Percentiles rank a stretch among this genome's conserved stretches.
phyloP scores from a whole-genome alignment of 2,797 vertebrate genomes.

The Hozukius guyotensis region DNA sequence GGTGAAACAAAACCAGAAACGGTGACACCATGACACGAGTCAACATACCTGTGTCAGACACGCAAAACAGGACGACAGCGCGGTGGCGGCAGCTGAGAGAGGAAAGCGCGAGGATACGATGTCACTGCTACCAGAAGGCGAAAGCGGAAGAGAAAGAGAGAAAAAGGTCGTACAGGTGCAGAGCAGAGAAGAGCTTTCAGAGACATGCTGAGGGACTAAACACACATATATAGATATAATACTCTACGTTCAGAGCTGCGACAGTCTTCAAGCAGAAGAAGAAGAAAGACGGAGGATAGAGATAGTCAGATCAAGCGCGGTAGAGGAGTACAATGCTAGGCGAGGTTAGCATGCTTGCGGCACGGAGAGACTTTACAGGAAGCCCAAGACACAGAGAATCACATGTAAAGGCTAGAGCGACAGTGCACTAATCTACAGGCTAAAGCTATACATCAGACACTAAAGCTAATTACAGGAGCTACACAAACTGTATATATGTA shows the following conservation, averaged over 20 bases:
- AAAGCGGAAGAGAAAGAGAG: constrained; percentile 73
- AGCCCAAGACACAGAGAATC: constrained; percentile 73
- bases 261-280: constrained; percentile 72
- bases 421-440: constrained; percentile 81
- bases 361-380: constrained; percentile 74
- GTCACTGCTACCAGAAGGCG: constrained; percentile 71
- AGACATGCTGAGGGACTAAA: constrained; percentile 83
- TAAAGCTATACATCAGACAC: constrained; percentile 76
- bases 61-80: constrained; percentile 50
- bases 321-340: constrained; percentile 72
- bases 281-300: constrained; percentile 71
- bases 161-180: constrained; percentile 64
- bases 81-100: constrained; percentile 53
- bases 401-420: constrained; percentile 82
- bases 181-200: constrained; percentile 73
- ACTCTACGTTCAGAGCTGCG: constrained; percentile 73
- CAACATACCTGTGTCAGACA: constrained; percentile 53
- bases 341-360: constrained; percentile 81
- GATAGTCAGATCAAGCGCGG: constrained; percentile 71
- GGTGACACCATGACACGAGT: constrained; percentile 53
- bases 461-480: constrained; percentile 80
- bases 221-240: constrained; percentile 44
- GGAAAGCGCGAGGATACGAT: constrained; percentile 40
- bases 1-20: constrained; percentile 21
- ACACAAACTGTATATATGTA: constrained; percentile 69